Base-by-base conservation (phyloP, 1,140 invertebrate species). In the Meloidogyne exigua region DNA sequence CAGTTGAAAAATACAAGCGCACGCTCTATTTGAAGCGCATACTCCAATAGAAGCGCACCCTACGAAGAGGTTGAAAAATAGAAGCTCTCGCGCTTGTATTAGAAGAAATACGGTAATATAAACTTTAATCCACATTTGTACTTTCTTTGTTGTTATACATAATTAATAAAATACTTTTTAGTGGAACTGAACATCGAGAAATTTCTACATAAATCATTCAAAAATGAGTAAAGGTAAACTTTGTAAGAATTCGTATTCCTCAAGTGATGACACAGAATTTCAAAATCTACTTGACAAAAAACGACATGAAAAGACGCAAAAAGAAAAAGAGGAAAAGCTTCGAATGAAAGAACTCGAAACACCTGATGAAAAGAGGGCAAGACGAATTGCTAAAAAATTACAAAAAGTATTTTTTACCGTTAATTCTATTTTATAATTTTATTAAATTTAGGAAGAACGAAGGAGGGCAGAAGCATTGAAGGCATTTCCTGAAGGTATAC, bases 331-430 rank as follows among this genome's bases (percentile, higher is more conserved):
- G 10, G 89, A 92, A 80, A 97, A 96, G 83, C 93, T 95, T 81
- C 75, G 92, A 44, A 86, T 92, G 81, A 98, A 98, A 89, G 91
- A 92, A 0, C 91, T 91, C 64, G 96, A 98, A 90, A 97, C 95
- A 1, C 93, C 95, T 1, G 95, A 97, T 88, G 94, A 98, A 85
- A 98, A 97, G 87, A 89, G 95, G 74, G 89, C 93, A 15, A 90
- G 96, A 62, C 90, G 95, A 68, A 88, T 98, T 44, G 90, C 90
- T 66, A 96, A 97, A 82, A 97, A 97, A 87, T 92, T 95, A 88
- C 91, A 91, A 0, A 98, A 98, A 87, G 95, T 96, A 89, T 89
- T 92, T 25, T 92, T 93, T 3, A 93, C 79, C 95, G 95, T 93
- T 94, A 76, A 63, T 72, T 72, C 2, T n/a, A 18, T 39, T 11